Conservation (phyloP, 2,113 vertebrate species). For the Agelaius tricolor region DNA sequence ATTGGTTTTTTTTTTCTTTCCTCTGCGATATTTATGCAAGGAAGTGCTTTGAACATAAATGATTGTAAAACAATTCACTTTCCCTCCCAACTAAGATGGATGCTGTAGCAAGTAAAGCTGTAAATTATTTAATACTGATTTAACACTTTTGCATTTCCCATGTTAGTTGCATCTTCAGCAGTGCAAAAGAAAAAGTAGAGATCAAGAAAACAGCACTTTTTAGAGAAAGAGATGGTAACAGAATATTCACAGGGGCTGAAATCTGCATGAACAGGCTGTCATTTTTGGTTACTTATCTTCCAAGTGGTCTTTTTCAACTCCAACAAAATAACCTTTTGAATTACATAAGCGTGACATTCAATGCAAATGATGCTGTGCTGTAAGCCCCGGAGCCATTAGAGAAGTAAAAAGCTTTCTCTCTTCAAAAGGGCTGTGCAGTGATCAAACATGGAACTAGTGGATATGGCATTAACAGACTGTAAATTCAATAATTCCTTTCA, state of each 20-base stretch:
- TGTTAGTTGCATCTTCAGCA: neutral
- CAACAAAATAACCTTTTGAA: conserved; percentile 42
- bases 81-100: conserved; percentile 10
- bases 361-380: conserved; percentile 30
- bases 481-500: conserved; percentile 33
- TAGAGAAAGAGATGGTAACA: neutral
- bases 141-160: neutral
- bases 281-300: conserved; percentile 25
- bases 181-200: neutral
- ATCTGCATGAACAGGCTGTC: neutral
- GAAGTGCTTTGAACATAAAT: conserved; percentile 9
- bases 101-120: neutral
- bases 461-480: conserved; percentile 1
- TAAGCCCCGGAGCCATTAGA: conserved; percentile 51
- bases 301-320: neutral
- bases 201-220: neutral
- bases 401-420: conserved; percentile 44
- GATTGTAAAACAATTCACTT: neutral
- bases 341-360: conserved; percentile 43
- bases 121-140: conserved; percentile 35
- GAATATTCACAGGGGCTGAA: neutral
- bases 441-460: conserved; percentile 2
- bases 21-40: neutral
- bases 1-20: neutral
- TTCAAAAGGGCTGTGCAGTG: neutral